Percentiles rank a stretch among this genome's conserved stretches.
These are phyloP conservation scores for Sebastiscus albofasciatus DNA, from an alignment of 2,797 vertebrate species.

Conservation along the genomic window DNA sequence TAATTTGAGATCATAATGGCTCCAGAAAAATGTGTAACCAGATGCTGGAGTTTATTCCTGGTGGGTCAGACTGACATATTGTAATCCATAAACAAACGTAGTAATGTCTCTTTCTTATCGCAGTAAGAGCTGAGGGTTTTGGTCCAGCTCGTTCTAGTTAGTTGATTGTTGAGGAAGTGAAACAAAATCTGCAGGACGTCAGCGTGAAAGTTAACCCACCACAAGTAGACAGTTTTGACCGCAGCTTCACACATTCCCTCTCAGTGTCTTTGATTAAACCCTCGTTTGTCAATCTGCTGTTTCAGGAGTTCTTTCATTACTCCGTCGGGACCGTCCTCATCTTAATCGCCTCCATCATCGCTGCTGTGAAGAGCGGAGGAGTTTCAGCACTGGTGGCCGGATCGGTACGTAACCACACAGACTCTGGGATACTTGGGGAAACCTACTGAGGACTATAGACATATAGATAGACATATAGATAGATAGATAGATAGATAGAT, in stretches of 20 bases:
- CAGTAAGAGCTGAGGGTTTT: too few relatives aligned
- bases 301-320: conserved; percentile 95
- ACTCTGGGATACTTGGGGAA: neutral
- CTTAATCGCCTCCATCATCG: conserved; percentile 90
- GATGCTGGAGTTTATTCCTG: neutral
- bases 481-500: too few relatives aligned
- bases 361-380: conserved; percentile 79
- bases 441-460: too few relatives aligned
- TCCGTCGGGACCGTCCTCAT: conserved; percentile 88
- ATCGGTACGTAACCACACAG: conserved; percentile 82
- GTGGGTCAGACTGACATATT: neutral
- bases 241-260: neutral
- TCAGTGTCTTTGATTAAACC: neutral
- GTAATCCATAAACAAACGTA: neutral
- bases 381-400: conserved; percentile 84
- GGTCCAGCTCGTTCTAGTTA: too few relatives aligned
- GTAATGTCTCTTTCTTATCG: neutral
- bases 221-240: too few relatives aligned
- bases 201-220: too few relatives aligned
- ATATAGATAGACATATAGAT: too few relatives aligned
- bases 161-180: too few relatives aligned
- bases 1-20: neutral
- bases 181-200: too few relatives aligned
- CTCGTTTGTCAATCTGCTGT: neutral
- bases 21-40: neutral